phyloP scores from a whole-genome alignment of 2,888 invertebrate species.

The Noctua janthe region DNA sequence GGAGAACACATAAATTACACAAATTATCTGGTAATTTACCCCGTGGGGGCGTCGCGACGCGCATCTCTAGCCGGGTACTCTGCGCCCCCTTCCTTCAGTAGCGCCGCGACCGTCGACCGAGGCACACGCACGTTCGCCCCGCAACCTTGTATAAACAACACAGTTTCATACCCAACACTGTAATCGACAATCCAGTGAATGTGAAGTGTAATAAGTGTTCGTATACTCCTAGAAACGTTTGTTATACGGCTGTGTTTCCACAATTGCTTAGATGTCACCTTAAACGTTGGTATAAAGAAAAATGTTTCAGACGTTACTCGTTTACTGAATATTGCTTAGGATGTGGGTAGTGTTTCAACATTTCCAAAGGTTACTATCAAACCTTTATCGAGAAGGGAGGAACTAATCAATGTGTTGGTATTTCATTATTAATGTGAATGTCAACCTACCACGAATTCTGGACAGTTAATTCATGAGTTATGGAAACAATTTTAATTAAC shows the following conservation, averaged over 20 bases:
- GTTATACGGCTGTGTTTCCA: slow-evolving; percentile 42
- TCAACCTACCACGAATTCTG: slow-evolving; percentile 32
- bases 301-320: slow-evolving; percentile 56
- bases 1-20: slow-evolving; percentile 69
- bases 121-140: slow-evolving; percentile 65
- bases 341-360: slow-evolving; percentile 49
- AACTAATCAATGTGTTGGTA: slow-evolving; percentile 33
- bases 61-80: slow-evolving; percentile 72
- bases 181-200: slow-evolving; percentile 64
- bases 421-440: slow-evolving; percentile 52
- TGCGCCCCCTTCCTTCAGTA: slow-evolving; percentile 75
- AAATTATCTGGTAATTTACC: slow-evolving; percentile 76
- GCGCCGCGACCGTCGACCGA: slow-evolving; percentile 71
- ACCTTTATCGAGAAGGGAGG: slow-evolving; percentile 22
- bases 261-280: slow-evolving; percentile 52
- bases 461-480: slow-evolving; percentile 24
- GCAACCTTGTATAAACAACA: slow-evolving; percentile 71
- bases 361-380: slow-evolving; percentile 32
- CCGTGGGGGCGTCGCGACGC: slow-evolving; percentile 71
- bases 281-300: slow-evolving; percentile 58
- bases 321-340: slow-evolving; percentile 49
- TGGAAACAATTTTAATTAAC: slow-evolving; percentile 51
- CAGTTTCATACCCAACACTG: slow-evolving; percentile 63
- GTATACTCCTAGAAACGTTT: slow-evolving; percentile 43
- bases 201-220: slow-evolving; percentile 66